These are phyloP conservation scores for Galago senegalensis DNA, from an alignment of 2,797 vertebrate species.

Conservation along the genomic window DNA sequence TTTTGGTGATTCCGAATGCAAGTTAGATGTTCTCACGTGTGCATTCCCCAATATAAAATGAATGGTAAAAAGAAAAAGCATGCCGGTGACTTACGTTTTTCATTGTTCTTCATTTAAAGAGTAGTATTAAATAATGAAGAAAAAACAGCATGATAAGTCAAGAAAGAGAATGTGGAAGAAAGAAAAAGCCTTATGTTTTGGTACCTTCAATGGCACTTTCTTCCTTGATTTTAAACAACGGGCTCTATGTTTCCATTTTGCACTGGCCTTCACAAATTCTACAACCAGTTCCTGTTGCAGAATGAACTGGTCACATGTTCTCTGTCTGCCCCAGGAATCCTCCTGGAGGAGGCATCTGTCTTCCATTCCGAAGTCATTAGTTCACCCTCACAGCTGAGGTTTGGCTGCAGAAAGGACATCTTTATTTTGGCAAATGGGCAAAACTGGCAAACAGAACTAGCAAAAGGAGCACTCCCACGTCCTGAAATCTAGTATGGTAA, in stretches of 20 bases:
- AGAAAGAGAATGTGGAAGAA: neutral
- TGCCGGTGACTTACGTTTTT: neutral
- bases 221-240: neutral
- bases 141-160: neutral
- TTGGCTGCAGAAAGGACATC: slow-evolving; percentile 64
- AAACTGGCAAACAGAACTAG: slow-evolving; percentile 72
- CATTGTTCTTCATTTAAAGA: slow-evolving; percentile 34
- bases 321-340: slow-evolving; percentile 42
- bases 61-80: slow-evolving; percentile 58
- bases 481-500: slow-evolving; percentile 52
- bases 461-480: slow-evolving; percentile 62
- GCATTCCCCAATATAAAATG: slow-evolving; percentile 2
- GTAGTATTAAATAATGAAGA: neutral
- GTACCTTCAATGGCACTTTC: slow-evolving; percentile 1
- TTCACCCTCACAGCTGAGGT: slow-evolving; percentile 59
- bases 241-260: slow-evolving; percentile 51
- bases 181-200: neutral
- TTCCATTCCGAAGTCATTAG: slow-evolving; percentile 73
- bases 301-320: neutral
- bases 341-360: slow-evolving; percentile 65
- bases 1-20: neutral
- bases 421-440: slow-evolving; percentile 75
- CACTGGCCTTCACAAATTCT: neutral
- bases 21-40: slow-evolving; percentile 14
- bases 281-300: neutral